A percentile compares a stretch with the other conserved stretches of the same genome.
These are phyloP conservation scores for Pachycephala philippinensis DNA, from an alignment of 2,113 vertebrate genomes.

Conservation along the genomic window DNA sequence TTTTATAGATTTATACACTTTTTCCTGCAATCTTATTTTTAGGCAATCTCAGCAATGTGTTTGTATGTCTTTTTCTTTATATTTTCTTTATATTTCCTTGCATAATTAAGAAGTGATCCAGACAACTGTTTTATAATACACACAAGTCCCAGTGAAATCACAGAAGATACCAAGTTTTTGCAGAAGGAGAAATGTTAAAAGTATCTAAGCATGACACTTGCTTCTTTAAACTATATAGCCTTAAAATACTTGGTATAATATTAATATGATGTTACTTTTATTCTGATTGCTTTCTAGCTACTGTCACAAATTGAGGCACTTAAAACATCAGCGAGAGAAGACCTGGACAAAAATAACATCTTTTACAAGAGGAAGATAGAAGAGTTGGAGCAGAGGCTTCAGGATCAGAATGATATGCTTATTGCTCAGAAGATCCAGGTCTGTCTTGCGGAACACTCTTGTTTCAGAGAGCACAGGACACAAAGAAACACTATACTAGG, in stretches of 20 bases:
- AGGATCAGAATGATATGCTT: slow-evolving; percentile 83
- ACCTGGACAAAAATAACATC: slow-evolving; percentile 66
- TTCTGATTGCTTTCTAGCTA: slow-evolving; percentile 68
- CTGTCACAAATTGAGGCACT: slow-evolving; percentile 76
- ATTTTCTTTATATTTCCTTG: not conserved
- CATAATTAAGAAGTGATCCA: not conserved
- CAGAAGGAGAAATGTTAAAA: not conserved
- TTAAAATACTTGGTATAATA: not conserved
- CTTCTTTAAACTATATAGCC: not conserved
- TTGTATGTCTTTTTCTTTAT: not conserved
- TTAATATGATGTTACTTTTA: not conserved
- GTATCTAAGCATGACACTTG: not conserved
- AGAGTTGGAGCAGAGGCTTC: slow-evolving; percentile 76
- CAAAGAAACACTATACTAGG: not conserved
- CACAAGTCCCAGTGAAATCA: not conserved
- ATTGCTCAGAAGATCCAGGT: slow-evolving; percentile 82
- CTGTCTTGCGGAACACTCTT: not conserved
- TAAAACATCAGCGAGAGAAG: slow-evolving; percentile 68
- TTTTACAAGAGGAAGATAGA: slow-evolving; percentile 77
- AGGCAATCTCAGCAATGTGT: not conserved
- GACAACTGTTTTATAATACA: not conserved
- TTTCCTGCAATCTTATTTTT: not conserved
- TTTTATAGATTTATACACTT: not conserved
- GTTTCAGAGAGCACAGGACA: not conserved
- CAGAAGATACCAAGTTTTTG: not conserved